Evolutionary conservation across 1,140 invertebrate genomes (phyloP), one percentile per base, ranked within the genome.

Genomic region (Colletes gigas): DNA sequence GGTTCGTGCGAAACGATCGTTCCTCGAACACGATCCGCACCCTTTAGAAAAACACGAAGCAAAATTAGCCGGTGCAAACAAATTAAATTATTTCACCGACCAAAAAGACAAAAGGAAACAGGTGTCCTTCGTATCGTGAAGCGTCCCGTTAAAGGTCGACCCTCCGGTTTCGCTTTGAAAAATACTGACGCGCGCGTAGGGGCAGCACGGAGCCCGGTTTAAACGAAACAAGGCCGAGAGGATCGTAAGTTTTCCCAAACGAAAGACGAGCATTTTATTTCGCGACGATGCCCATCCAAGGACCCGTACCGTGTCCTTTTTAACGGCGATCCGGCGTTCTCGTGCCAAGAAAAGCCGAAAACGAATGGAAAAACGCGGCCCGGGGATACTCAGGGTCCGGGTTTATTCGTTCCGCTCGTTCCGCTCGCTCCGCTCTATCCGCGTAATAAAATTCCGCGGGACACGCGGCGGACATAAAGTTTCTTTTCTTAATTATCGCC

Each of bases 401-500:
- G 60, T 70, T 82, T 83, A 76, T 66, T 59, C 62, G n/a, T 44
- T 21, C 50, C 39, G 52, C 62, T 59, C 62, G n/a, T 44, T 21
- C 50, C 39, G 52, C 62, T 39, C 52, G 44, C 50, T 19, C 54
- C 47, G 30, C 62, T 19, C 57, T 44, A 54, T 39, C 72, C 21
- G 67, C 21, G 69, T 86, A 80, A 87, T 86, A 88, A 88, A 88
- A 83, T 86, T 82, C 79, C 63, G 78, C 39, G 78, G 83, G 75
- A 60, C 67, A 57, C 82, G 52, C 72, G 63, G 41, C 72, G 60
- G 30, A 78, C 67, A 87, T 87, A 85, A 87, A 85, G 69, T 87
- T 88, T 85, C 82, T 81, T 84, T 81, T 89, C 85, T 90, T 89
- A 83, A 88, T 90, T 89, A 88, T 88, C 83, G 68, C 68, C 78